Evolutionary conservation across 2,797 vertebrate species (phyloP), one percentile per base, ranked within the genome.

Genomic region (Dryobates pubescens): DNA sequence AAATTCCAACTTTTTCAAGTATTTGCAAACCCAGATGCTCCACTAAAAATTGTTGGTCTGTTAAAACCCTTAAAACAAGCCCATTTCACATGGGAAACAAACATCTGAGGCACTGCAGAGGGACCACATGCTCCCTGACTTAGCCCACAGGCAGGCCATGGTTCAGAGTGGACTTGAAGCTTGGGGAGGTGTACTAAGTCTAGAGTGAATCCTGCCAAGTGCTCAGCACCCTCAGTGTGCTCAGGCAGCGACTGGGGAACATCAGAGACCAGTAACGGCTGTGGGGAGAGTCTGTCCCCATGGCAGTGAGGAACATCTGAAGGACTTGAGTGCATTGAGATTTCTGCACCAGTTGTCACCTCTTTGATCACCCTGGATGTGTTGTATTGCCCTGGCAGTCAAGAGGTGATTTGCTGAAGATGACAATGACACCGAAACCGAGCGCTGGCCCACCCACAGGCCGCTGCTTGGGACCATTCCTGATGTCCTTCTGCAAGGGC

Each of bases 21-120:
- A 94, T 91, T 82, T 85, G 38, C 65, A 74, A 92, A 86, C 58
- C 79, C 92, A 94, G 90, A 88, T 92, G 84, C 84, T 90, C 82
- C 29, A 78, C 45, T 89, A 84, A 86, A 89, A 57, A 19, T 15
- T 36, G 83, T 70, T 38, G 79, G 63, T 32, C 58, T 3, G 0
- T 64, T 6, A 65, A 78, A 64, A 71, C 30, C 10, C 10, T 95
- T 93, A 57, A 89, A 63, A 89, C 45, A 11, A 87, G 38, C n/a
- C 4, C 24, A 43, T 94, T 93, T 83, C 56, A 61, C 64, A 68
- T 13, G 10, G 82, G 71, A 82, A 89, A 85, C 36, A 70, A 77
- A 64, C 45, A 41, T 27, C 32, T 4, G 54, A 74, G 74, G 68
- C 62, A 18, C 54, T 27, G 58, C 24, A 3, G 7, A 10, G 61